Evolutionary conservation across 2,797 vertebrate species (phyloP).

Genomic region (Sebastes reedi): DNA sequence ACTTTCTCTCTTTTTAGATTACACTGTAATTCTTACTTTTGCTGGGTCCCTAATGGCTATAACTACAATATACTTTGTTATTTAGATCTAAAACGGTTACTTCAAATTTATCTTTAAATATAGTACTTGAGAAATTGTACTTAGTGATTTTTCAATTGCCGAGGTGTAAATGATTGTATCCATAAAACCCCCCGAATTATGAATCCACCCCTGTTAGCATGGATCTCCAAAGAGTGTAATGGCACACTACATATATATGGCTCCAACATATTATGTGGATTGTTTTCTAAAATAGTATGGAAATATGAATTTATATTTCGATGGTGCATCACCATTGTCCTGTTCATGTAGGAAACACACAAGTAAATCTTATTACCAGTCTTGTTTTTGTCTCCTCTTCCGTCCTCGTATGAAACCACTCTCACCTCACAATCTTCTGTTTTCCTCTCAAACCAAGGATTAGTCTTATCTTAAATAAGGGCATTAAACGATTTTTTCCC

Average conservation of each 20-base stretch:
- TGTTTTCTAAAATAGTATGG: background rate
- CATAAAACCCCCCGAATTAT: background rate
- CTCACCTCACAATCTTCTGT: background rate
- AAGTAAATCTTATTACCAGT: background rate
- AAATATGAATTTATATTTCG: background rate
- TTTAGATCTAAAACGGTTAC: background rate
- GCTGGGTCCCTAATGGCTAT: background rate
- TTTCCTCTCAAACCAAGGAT: constrained; percentile 21
- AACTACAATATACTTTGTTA: background rate
- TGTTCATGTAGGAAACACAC: background rate
- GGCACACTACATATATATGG: too few relatives aligned
- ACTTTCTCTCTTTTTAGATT: background rate
- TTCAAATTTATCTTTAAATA: background rate
- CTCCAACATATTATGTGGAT: background rate
- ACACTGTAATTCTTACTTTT: background rate
- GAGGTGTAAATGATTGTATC: background rate
- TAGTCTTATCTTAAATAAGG: constrained; percentile 32
- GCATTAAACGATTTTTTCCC: background rate
- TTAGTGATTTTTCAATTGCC: background rate
- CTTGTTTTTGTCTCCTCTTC: background rate
- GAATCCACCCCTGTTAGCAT: background rate
- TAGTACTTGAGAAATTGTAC: background rate
- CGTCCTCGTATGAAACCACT: background rate
- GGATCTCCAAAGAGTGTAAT: too few relatives aligned
- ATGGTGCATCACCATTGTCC: too few relatives aligned